Evolutionary conservation across 2,113 vertebrate species (phyloP).

Genomic region (Porphyrio hochstetteri): DNA sequence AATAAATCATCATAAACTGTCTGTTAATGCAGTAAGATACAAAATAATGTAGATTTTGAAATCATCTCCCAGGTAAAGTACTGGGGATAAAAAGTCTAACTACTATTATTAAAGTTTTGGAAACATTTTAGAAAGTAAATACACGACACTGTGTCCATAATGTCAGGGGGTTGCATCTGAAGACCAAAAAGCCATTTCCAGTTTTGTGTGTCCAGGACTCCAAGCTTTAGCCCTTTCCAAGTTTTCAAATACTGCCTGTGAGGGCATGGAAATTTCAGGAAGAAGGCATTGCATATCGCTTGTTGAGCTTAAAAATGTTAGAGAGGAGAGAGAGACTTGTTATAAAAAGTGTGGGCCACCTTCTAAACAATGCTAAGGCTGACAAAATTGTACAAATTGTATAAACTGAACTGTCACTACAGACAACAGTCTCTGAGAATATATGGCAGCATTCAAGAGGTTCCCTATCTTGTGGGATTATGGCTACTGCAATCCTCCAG

Average conservation of each 20-base stretch:
- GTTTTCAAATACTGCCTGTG: background rate
- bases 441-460: background rate
- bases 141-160: background rate
- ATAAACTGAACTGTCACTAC: background rate
- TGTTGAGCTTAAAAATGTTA: background rate
- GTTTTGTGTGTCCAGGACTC: background rate
- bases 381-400: background rate
- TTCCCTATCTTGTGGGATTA: background rate
- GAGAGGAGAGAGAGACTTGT: background rate
- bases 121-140: background rate
- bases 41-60: background rate
- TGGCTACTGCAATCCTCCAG: background rate
- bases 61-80: background rate
- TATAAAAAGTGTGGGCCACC: background rate
- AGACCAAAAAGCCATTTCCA: background rate
- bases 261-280: background rate
- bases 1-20: background rate
- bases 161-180: background rate
- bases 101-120: background rate
- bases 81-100: background rate
- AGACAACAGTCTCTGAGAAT: background rate
- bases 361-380: background rate
- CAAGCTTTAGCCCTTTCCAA: background rate
- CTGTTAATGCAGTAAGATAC: background rate
- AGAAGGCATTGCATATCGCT: background rate